Evolutionary conservation across 2,797 vertebrate genomes (phyloP).

Genomic region (Cyprinodon diabolis): DNA sequence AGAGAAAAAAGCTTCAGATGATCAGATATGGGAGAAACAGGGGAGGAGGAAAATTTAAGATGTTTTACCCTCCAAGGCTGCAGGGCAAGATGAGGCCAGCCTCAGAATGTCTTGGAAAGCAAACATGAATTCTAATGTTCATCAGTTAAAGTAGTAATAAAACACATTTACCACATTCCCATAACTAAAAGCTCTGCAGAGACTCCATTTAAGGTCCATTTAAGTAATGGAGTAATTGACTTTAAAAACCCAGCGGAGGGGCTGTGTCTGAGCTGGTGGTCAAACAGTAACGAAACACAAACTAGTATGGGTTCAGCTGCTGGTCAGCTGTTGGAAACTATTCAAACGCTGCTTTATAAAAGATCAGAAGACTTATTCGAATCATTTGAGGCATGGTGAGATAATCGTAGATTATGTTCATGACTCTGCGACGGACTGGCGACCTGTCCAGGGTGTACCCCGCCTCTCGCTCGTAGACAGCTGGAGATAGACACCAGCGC

Average conservation of each 20-base stretch:
- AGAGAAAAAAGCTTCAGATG: background rate
- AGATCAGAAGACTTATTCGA: background rate
- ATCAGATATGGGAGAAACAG: background rate
- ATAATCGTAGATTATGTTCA: background rate
- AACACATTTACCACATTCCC: background rate
- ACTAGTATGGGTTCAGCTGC: background rate
- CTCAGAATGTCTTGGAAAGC: no score
- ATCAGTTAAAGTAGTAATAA: no score
- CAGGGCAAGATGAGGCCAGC: no score
- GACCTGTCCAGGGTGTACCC: no score
- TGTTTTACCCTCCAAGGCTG: no score
- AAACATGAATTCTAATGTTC: no score
- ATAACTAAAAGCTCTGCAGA: background rate
- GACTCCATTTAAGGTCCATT: background rate
- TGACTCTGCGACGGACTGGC: background rate
- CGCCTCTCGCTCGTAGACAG: no score
- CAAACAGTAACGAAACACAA: background rate
- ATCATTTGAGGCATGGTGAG: background rate
- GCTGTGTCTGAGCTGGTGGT: background rate
- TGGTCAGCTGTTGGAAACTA: background rate
- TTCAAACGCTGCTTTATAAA: background rate
- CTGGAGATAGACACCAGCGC: no score
- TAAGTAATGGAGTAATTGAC: background rate
- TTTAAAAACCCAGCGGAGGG: background rate
- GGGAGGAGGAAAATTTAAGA: no score